Conservation (phyloP, 2,797 vertebrate species). For the Molothrus aeneus region DNA sequence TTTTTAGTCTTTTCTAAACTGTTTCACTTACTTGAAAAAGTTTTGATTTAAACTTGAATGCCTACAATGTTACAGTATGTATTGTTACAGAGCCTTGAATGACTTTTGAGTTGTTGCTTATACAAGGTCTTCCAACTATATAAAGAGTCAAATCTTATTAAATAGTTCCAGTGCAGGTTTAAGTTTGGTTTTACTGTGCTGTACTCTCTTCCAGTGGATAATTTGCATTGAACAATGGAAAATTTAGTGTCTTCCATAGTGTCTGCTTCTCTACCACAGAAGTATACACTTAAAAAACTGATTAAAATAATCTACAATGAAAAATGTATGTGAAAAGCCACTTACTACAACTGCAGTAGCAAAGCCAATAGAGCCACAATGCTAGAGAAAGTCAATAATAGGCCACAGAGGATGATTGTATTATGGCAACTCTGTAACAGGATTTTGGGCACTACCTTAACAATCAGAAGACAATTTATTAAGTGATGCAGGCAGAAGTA, state of each 20-base stretch:
- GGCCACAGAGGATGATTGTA: slow-evolving; percentile 18
- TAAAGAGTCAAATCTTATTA: not conserved
- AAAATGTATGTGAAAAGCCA: slow-evolving; percentile 14
- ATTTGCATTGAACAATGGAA: slow-evolving; percentile 22
- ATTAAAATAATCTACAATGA: not conserved
- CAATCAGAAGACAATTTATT: not conserved
- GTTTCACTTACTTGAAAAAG: not conserved
- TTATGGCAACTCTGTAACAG: not conserved
- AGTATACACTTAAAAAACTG: not conserved
- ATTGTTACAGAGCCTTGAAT: not conserved
- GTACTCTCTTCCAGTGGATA: not conserved
- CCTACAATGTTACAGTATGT: not conserved
- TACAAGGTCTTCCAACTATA: not conserved
- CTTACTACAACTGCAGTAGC: not conserved
- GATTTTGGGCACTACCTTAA: slow-evolving; percentile 40
- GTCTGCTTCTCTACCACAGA: not conserved
- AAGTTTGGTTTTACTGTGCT: not conserved
- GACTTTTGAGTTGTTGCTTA: not conserved
- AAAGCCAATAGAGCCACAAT: not conserved
- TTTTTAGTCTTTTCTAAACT: not conserved
- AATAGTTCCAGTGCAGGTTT: not conserved
- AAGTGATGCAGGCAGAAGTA: not conserved
- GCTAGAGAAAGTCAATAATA: slow-evolving; percentile 12
- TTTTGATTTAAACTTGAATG: not conserved
- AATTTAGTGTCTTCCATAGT: not conserved